These are phyloP conservation scores for Indri indri DNA, from an alignment of 2,113 vertebrate species.

Conservation along the genomic window DNA sequence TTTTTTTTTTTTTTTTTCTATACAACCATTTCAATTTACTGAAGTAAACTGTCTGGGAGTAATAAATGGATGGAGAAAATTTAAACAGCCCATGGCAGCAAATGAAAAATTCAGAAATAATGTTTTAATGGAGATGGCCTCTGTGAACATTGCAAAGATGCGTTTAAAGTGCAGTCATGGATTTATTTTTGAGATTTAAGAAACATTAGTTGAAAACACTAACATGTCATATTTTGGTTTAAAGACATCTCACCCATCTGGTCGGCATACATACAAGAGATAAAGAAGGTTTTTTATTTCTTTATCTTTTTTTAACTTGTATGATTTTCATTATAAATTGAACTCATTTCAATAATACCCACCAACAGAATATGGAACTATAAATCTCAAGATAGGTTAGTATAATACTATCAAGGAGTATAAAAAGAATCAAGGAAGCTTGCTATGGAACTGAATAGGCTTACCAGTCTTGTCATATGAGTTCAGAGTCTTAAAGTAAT, in stretches of 20 bases:
- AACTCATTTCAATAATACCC: background rate
- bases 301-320: background rate
- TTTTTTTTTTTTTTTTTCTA: background rate
- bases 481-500: background rate
- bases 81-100: background rate
- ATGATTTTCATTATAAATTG: conserved; percentile 32
- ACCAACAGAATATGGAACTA: background rate
- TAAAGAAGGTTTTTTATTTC: background rate
- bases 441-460: background rate
- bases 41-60: conserved; percentile 47
- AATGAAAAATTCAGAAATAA: conserved; percentile 67
- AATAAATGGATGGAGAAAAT: conserved; percentile 49
- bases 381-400: background rate
- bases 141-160: background rate
- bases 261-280: background rate
- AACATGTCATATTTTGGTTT: conserved; percentile 48
- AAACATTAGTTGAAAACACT: background rate
- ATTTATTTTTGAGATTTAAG: conserved; percentile 28
- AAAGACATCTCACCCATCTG: conserved; percentile 14
- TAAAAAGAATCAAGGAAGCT: background rate
- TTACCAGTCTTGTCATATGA: background rate
- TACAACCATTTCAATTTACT: conserved; percentile 40
- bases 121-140: conserved; percentile 24
- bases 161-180: conserved; percentile 22
- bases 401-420: background rate